A percentile compares a stretch with the other conserved stretches of the same genome.
phyloP scores from a whole-genome alignment of 2,888 invertebrate species.

The Fissipunctia ypsillon region DNA sequence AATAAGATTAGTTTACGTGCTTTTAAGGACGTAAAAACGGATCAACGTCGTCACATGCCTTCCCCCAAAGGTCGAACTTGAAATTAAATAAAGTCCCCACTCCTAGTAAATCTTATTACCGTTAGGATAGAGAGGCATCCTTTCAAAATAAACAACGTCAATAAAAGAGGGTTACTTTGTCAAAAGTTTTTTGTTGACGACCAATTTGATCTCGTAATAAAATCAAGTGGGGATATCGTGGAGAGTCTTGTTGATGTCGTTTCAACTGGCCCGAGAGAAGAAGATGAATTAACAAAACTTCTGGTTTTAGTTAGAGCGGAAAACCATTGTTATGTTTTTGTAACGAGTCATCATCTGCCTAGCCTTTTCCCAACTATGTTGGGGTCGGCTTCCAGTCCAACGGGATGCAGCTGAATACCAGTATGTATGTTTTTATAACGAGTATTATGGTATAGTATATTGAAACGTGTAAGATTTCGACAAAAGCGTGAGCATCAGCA shows the following conservation, averaged over 20 bases:
- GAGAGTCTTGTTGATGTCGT: conserved; percentile 67
- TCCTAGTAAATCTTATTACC: conserved; percentile 77
- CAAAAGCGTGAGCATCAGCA: too few relatives aligned
- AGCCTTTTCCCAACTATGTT: too few relatives aligned
- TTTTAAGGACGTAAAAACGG: conserved; percentile 24
- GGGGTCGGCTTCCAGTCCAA: too few relatives aligned
- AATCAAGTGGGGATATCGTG: conserved; percentile 70
- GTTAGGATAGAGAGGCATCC: conserved; percentile 71
- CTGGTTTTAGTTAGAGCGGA: conserved; percentile 21
- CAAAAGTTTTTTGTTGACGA: conserved; percentile 74
- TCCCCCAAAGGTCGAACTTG: conserved; percentile 47
- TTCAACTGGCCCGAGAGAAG: conserved; percentile 44
- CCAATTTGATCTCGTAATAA: conserved; percentile 76
- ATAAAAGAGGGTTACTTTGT: conserved; percentile 75
- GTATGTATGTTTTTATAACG: not conserved
- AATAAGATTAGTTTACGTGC: not conserved
- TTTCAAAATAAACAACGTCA: conserved; percentile 77
- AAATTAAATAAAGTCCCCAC: conserved; percentile 75
- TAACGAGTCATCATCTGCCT: too few relatives aligned
- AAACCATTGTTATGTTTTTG: conserved; percentile 4
- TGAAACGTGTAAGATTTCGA: too few relatives aligned
- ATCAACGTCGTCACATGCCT: conserved; percentile 42
- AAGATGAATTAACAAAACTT: conserved; percentile 46
- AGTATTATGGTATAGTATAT: too few relatives aligned
- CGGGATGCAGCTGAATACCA: conserved; percentile 1